A percentile compares a stretch with the other conserved stretches of the same genome.
phyloP scores from a whole-genome alignment of 2,113 vertebrate species.

The Cnemophilus loriae region DNA sequence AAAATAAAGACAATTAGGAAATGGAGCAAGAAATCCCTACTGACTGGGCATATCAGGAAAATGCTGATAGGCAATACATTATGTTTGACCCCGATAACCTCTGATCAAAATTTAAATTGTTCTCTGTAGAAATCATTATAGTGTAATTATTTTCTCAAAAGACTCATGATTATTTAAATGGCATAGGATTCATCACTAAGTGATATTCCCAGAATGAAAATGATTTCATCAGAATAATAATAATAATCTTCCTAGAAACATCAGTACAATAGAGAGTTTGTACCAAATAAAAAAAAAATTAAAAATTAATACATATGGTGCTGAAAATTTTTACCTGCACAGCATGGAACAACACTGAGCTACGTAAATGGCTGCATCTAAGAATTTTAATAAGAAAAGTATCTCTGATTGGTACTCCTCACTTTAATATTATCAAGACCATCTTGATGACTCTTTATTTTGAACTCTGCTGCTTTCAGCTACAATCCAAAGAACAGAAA shows the following conservation, averaged over 20 bases:
- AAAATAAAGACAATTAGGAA: background rate
- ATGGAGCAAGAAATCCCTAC: background rate
- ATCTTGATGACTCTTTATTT: background rate
- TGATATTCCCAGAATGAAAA: conserved; percentile 18
- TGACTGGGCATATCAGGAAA: background rate
- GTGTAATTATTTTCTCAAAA: conserved; percentile 56
- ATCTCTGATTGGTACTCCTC: conserved; percentile 8
- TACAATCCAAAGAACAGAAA: background rate
- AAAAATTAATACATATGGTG: background rate
- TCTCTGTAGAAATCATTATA: conserved; percentile 33
- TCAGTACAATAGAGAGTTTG: background rate
- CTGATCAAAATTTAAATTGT: conserved; percentile 36
- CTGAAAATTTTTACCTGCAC: background rate
- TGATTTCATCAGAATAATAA: background rate
- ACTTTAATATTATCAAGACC: conserved; percentile 14
- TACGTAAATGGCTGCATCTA: background rate
- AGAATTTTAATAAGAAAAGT: conserved; percentile 1
- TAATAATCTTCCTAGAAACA: background rate
- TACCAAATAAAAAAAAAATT: background rate
- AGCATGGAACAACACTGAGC: background rate
- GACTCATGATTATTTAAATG: conserved; percentile 36
- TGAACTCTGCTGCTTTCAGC: background rate
- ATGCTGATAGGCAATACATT: background rate
- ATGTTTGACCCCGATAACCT: conserved; percentile 20
- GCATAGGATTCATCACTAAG: background rate